These are phyloP conservation scores for Nothoprocta pentlandii DNA, from an alignment of 2,113 vertebrate species.

Conservation along the genomic window DNA sequence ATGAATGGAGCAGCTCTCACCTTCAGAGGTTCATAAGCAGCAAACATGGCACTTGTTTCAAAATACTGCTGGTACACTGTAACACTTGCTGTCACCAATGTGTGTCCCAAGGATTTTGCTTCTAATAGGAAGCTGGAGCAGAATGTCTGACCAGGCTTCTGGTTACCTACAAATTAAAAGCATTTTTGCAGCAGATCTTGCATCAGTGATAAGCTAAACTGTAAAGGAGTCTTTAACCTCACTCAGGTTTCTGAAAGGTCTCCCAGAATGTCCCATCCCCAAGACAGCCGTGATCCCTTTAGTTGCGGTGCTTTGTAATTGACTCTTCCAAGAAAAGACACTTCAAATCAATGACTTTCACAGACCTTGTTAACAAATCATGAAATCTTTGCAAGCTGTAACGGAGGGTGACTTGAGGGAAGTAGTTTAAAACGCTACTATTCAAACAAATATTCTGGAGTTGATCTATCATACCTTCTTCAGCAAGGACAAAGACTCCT, in stretches of 20 bases:
- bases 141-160: constrained; percentile 27
- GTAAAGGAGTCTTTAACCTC: not conserved
- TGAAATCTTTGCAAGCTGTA: not conserved
- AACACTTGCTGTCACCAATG: constrained; percentile 68
- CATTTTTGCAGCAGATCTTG: not conserved
- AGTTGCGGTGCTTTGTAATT: too few species aligned
- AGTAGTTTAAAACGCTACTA: not conserved
- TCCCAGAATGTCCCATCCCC: not conserved
- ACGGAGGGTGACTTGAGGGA: not conserved
- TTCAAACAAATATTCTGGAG: not conserved
- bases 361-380: not conserved
- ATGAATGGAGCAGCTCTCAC: constrained; percentile 17
- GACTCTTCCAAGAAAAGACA: not conserved
- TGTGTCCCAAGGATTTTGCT: constrained; percentile 51
- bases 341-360: not conserved
- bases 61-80: constrained; percentile 56
- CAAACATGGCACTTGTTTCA: constrained; percentile 77
- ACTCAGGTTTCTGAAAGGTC: not conserved
- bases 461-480: constrained; percentile 42
- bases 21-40: constrained; percentile 77
- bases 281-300: not conserved
- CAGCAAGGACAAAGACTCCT: constrained; percentile 69
- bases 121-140: constrained; percentile 65
- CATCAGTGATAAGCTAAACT: not conserved
- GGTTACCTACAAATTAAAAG: constrained; percentile 40